phyloP scores from a whole-genome alignment of 1,140 invertebrate species.

The Neoseiulus cucumeris region DNA sequence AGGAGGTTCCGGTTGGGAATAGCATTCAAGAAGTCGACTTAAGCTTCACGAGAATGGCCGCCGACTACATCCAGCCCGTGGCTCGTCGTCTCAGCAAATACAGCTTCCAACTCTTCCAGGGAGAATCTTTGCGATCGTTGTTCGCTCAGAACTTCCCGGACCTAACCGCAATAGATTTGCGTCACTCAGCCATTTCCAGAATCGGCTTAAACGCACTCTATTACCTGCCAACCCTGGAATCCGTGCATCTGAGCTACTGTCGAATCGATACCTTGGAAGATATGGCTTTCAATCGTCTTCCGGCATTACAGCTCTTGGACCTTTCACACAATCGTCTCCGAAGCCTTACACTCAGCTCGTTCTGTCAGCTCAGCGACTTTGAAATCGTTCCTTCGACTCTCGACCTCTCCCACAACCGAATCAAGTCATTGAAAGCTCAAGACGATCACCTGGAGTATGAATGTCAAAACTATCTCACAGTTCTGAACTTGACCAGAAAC shows the following conservation, averaged over 20 bases:
- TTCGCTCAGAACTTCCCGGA: constrained; percentile 7
- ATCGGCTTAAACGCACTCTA: background rate
- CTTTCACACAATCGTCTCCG: background rate
- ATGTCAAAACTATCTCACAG: background rate
- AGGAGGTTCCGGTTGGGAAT: background rate
- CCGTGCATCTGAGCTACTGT: background rate
- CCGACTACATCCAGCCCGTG: background rate
- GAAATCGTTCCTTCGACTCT: background rate
- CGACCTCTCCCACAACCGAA: background rate
- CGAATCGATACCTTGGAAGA: background rate
- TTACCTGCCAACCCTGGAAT: background rate
- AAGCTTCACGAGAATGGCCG: background rate
- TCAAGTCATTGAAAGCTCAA: background rate
- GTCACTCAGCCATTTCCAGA: background rate
- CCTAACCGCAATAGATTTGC: background rate
- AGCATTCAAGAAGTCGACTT: background rate
- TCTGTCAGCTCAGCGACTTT: constrained; percentile 1
- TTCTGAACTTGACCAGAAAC: background rate
- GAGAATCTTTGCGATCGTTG: background rate
- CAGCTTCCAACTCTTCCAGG: background rate
- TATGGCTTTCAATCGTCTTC: background rate
- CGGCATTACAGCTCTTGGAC: background rate
- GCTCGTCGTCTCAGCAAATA: background rate
- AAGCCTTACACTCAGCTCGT: background rate
- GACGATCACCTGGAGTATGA: constrained; percentile 3